Percentiles rank a stretch among this genome's conserved stretches.
phyloP scores from a whole-genome alignment of 2,113 vertebrate genomes.

The Bothrops jararaca region DNA sequence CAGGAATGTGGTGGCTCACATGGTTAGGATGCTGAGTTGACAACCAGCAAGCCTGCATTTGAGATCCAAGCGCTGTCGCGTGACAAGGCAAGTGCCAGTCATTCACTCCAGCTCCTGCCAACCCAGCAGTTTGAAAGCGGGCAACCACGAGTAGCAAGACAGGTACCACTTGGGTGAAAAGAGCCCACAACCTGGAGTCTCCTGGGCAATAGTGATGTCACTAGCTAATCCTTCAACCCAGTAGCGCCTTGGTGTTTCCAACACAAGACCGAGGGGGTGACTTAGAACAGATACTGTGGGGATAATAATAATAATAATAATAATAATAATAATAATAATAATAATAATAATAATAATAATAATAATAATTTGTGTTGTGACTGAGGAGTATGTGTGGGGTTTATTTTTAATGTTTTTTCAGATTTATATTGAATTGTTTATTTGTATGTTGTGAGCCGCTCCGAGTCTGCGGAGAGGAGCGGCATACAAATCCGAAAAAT shows the following conservation, averaged over 20 bases:
- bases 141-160: neutral
- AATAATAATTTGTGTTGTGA: too few species aligned
- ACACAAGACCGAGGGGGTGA: neutral
- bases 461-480: too few species aligned
- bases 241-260: neutral
- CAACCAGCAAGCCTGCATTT: neutral
- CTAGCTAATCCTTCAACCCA: neutral
- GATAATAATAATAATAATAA: too few species aligned
- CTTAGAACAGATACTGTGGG: neutral
- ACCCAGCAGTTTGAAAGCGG: neutral
- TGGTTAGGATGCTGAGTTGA: neutral
- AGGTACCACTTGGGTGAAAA: neutral
- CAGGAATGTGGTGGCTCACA: neutral
- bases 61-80: neutral
- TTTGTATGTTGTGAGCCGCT: too few species aligned
- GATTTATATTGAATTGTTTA: too few species aligned
- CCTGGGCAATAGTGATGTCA: neutral
- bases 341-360: too few species aligned
- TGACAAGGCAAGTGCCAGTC: neutral
- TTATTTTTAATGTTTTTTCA: too few species aligned
- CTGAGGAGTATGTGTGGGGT: too few species aligned
- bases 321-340: too few species aligned
- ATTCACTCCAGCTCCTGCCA: neutral
- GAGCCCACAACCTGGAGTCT: neutral
- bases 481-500: too few species aligned